Evolutionary conservation across 2,113 vertebrate genomes (phyloP).

Genomic region (Rhombomys opimus): DNA sequence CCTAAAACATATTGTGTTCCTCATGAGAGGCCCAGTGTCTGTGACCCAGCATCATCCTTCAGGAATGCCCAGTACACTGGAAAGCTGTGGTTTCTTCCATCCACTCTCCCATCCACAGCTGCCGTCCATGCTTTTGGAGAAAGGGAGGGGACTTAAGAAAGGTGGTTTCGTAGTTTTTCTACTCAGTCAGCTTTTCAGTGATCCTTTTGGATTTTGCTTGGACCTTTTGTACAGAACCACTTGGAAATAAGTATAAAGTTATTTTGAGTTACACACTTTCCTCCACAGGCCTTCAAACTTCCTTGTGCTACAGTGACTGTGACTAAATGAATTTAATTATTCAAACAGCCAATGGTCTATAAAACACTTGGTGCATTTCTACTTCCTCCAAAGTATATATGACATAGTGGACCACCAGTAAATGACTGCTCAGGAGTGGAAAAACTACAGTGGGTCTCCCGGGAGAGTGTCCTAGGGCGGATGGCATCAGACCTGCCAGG

Average conservation of each 20-base stretch:
- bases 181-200: not conserved
- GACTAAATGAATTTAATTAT: not conserved
- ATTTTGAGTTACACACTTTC: not conserved
- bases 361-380: not conserved
- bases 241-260: slow-evolving; percentile 50
- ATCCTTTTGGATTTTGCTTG: slow-evolving; percentile 17
- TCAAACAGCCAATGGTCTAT: not conserved
- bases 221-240: not conserved
- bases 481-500: not conserved
- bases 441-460: not conserved
- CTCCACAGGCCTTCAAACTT: not conserved
- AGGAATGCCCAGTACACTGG: not conserved
- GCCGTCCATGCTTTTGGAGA: not conserved
- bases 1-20: not conserved
- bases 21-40: not conserved
- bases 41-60: not conserved
- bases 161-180: not conserved
- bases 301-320: slow-evolving; percentile 1
- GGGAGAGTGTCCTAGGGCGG: not conserved
- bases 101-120: not conserved
- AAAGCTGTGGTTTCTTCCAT: not conserved
- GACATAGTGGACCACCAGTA: not conserved
- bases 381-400: not conserved
- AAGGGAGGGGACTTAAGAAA: not conserved
- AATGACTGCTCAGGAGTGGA: not conserved